These are phyloP conservation scores for Nematopogon swammerdamellus DNA, from an alignment of 2,888 invertebrate genomes.

Conservation along the genomic window DNA sequence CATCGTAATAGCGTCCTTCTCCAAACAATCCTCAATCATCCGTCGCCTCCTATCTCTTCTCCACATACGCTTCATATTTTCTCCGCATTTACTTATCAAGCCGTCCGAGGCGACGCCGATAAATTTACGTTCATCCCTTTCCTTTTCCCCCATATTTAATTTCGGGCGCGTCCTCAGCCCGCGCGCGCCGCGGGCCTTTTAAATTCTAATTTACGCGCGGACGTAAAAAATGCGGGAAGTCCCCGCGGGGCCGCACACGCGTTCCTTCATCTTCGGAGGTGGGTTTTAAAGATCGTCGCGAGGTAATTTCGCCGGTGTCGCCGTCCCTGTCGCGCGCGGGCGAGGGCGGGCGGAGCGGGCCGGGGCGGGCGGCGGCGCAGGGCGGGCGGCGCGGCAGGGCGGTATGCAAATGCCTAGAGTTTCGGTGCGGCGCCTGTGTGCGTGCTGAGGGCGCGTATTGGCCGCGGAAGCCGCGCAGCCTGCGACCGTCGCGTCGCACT, in stretches of 20 bases:
- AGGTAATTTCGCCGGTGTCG: background rate
- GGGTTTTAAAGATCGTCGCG: conserved; percentile 1
- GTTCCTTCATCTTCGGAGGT: conserved; percentile 3
- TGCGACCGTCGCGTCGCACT: conserved; percentile 1
- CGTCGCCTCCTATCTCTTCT: conserved; percentile 29
- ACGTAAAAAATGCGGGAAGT: conserved; percentile 4
- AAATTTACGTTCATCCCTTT: conserved; percentile 53
- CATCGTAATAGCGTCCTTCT: too few relatives aligned
- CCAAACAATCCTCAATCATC: too few relatives aligned
- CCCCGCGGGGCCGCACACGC: conserved; percentile 2
- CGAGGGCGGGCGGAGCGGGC: conserved; percentile 53
- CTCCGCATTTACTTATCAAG: conserved; percentile 32
- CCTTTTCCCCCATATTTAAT: conserved; percentile 17
- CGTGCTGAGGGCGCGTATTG: conserved; percentile 47
- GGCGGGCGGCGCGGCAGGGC: conserved; percentile 13
- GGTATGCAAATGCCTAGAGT: conserved; percentile 56
- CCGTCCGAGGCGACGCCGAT: conserved; percentile 41
- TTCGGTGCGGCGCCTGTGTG: conserved; percentile 40
- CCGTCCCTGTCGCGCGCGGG: conserved; percentile 49
- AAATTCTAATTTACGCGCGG: conserved; percentile 13
- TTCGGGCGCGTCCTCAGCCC: conserved; percentile 19
- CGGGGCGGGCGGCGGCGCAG: conserved; percentile 32
- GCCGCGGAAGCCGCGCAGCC: conserved; percentile 26
- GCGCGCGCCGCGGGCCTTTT: conserved; percentile 14
- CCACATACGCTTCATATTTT: conserved; percentile 17